These are phyloP conservation scores for Balaenoptera acutorostrata DNA, from an alignment of 2,113 vertebrate species.

Conservation along the genomic window DNA sequence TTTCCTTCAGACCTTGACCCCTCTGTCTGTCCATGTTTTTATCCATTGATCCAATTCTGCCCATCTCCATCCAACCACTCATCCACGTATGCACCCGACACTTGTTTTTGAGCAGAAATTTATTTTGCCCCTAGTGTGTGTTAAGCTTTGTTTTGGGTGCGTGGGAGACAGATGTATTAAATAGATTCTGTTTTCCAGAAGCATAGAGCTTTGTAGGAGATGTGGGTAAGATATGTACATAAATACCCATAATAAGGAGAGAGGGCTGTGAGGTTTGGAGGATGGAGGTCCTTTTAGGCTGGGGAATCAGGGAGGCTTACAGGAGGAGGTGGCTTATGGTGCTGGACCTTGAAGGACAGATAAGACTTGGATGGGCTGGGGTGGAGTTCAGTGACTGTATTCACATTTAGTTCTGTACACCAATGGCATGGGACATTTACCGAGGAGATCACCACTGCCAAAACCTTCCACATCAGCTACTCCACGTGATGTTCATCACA, in stretches of 20 bases:
- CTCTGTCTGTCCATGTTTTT: neutral
- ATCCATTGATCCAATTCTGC: rapidly evolving
- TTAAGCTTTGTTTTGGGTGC: neutral
- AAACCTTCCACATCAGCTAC: neutral
- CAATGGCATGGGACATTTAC: neutral
- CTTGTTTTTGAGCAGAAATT: neutral
- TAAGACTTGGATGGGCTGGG: neutral
- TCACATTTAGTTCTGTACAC: neutral
- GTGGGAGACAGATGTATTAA: neutral
- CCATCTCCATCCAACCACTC: neutral
- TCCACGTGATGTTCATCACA: neutral
- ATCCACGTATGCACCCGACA: too few species aligned
- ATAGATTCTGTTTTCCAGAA: neutral
- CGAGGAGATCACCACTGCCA: neutral
- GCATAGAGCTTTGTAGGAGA: neutral
- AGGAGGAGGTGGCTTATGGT: neutral
- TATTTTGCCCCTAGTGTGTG: neutral
- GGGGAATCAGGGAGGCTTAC: neutral
- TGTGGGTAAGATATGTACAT: neutral
- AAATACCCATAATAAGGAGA: neutral
- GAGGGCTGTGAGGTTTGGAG: neutral
- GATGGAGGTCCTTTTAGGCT: neutral
- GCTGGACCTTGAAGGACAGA: neutral
- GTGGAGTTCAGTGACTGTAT: neutral
- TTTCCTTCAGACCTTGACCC: neutral